A percentile compares a stretch with the other conserved stretches of the same genome.
phyloP scores from a whole-genome alignment of 2,888 invertebrate species.

The Altica lythri region DNA sequence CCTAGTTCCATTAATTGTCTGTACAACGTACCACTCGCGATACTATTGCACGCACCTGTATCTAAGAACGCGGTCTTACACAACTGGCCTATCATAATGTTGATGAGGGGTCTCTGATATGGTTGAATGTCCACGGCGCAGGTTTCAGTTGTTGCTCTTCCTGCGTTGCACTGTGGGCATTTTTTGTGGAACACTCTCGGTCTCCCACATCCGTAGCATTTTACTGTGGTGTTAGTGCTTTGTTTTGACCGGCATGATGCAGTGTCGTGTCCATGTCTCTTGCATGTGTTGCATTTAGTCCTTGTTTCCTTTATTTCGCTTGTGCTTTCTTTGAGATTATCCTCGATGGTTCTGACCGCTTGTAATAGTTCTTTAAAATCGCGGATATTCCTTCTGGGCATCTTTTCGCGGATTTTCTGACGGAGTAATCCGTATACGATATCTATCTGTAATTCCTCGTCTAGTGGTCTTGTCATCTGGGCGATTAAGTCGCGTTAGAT shows the following conservation, averaged over 20 bases:
- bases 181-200: conserved; percentile 10
- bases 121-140: background rate
- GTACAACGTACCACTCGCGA: conserved; percentile 11
- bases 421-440: conserved; percentile 31
- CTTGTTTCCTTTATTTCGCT: background rate
- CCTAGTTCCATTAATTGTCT: background rate
- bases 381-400: background rate
- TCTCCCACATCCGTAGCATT: conserved; percentile 9
- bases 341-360: background rate
- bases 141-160: background rate
- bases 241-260: background rate
- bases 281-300: background rate
- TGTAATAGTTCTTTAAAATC: background rate
- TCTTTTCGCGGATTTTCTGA: background rate
- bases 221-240: background rate
- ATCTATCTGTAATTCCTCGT: conserved; percentile 35
- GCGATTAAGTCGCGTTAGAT: conserved; percentile 32
- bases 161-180: conserved; percentile 2
- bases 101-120: too few relatives aligned
- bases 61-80: conserved; percentile 23
- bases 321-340: background rate
- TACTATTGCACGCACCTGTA: conserved; percentile 20
- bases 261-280: background rate
- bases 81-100: too few relatives aligned
- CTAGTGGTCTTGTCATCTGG: conserved; percentile 28